phyloP scores from a whole-genome alignment of 2,797 vertebrate species.

The Natrix natrix region DNA sequence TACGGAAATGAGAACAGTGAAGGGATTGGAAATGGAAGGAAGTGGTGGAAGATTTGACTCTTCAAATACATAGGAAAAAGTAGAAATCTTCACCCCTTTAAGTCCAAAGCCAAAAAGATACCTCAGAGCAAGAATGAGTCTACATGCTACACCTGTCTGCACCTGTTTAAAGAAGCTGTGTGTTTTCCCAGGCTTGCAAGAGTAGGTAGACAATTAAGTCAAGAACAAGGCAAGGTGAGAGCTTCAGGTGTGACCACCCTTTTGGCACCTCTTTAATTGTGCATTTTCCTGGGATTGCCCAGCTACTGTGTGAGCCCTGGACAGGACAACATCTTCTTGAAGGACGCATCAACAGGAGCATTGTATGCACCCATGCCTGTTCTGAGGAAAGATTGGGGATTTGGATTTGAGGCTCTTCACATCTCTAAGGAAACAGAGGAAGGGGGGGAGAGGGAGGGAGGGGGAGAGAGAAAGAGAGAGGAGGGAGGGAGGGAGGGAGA shows the following conservation, averaged over 20 bases:
- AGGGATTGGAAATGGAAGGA: background rate
- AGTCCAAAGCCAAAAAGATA: background rate
- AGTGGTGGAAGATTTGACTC: background rate
- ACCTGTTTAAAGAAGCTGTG: background rate
- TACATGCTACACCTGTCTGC: background rate
- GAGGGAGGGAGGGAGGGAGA: background rate
- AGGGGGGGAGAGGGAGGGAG: background rate
- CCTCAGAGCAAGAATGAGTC: background rate
- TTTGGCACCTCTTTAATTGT: background rate
- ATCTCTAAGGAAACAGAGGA: background rate
- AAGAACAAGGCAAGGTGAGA: background rate
- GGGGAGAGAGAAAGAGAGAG: fast-evolving
- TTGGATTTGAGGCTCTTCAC: background rate
- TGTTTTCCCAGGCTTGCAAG: background rate
- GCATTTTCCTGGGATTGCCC: background rate
- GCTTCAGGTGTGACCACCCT: background rate
- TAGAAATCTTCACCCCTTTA: background rate
- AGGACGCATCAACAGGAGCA: background rate
- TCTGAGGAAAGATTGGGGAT: background rate
- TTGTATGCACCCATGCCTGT: background rate
- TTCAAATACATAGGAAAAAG: background rate
- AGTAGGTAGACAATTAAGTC: background rate
- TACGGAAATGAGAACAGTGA: background rate
- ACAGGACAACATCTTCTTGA: background rate
- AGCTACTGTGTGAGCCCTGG: background rate